These are phyloP conservation scores for Phaedon cochleariae DNA, from an alignment of 2,888 invertebrate genomes.

Conservation along the genomic window DNA sequence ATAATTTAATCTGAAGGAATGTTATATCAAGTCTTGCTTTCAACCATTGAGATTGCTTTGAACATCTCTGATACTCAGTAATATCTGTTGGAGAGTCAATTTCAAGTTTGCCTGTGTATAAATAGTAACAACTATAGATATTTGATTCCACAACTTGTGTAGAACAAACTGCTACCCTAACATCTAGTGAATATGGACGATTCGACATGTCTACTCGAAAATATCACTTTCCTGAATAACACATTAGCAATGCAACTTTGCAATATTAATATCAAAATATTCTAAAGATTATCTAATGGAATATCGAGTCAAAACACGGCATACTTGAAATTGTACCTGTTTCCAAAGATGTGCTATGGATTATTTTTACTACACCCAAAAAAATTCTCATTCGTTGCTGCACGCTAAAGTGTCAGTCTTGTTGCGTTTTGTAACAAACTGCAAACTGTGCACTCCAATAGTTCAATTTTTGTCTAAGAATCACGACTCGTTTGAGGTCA, in stretches of 20 bases:
- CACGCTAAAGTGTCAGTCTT: slow-evolving; percentile 48
- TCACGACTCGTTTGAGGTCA: slow-evolving; percentile 50
- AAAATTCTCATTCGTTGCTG: slow-evolving; percentile 31
- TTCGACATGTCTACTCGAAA: slow-evolving; percentile 34
- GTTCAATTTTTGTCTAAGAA: slow-evolving; percentile 30
- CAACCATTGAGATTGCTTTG: slow-evolving; percentile 17
- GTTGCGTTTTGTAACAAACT: slow-evolving; percentile 40
- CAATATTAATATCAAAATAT: slow-evolving; percentile 35
- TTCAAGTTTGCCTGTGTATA: slow-evolving; percentile 20
- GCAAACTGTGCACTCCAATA: slow-evolving; percentile 46
- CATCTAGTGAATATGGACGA: slow-evolving; percentile 32
- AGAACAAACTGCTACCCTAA: slow-evolving; percentile 20
- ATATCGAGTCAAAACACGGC: slow-evolving; percentile 32
- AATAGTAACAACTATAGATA: slow-evolving; percentile 23
- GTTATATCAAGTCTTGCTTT: slow-evolving; percentile 2
- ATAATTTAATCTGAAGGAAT: background rate
- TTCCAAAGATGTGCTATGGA: background rate
- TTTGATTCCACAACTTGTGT: slow-evolving; percentile 1
- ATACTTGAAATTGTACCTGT: slow-evolving; percentile 15
- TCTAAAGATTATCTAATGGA: slow-evolving; percentile 30
- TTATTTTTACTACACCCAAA: slow-evolving; percentile 13
- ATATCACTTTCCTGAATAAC: slow-evolving; percentile 33
- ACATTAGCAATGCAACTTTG: slow-evolving; percentile 3
- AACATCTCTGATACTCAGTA: slow-evolving; percentile 1
- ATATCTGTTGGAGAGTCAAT: slow-evolving; percentile 3